phyloP scores from a whole-genome alignment of 2,113 vertebrate species.

The Tauraco erythrolophus region DNA sequence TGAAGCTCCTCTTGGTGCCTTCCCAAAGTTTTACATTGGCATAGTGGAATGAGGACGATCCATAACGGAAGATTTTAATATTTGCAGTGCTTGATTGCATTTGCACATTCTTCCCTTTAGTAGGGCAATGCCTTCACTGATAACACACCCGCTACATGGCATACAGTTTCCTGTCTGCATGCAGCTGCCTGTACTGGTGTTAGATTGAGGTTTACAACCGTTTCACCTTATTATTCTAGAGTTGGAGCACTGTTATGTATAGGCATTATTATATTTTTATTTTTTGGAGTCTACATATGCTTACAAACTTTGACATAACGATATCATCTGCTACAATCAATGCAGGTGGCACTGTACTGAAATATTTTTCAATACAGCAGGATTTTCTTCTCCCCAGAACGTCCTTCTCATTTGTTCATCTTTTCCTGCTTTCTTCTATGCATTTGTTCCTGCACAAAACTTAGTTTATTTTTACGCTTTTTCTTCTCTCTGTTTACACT shows the following conservation, averaged over 20 bases:
- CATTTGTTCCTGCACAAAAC: not conserved
- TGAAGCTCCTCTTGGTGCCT: not conserved
- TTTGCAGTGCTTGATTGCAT: not conserved
- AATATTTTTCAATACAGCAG: not conserved
- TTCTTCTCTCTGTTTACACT: not conserved
- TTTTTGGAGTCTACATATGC: not conserved
- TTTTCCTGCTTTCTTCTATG: conserved; percentile 5
- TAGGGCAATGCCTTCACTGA: not conserved
- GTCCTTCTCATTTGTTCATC: not conserved
- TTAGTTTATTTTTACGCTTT: not conserved
- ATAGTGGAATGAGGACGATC: not conserved
- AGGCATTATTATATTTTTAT: not conserved
- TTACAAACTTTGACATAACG: not conserved
- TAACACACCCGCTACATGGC: not conserved
- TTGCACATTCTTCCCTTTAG: not conserved
- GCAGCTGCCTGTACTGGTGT: not conserved
- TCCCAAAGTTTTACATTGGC: not conserved
- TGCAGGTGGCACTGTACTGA: not conserved
- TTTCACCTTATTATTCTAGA: not conserved
- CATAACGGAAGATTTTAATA: not conserved
- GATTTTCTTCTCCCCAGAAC: not conserved
- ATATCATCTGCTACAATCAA: not conserved
- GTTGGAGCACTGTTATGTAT: not conserved
- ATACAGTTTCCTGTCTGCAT: not conserved
- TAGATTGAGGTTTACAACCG: not conserved